Conservation (phyloP, 2,888 invertebrate genomes). For the Anarsia innoxiella region DNA sequence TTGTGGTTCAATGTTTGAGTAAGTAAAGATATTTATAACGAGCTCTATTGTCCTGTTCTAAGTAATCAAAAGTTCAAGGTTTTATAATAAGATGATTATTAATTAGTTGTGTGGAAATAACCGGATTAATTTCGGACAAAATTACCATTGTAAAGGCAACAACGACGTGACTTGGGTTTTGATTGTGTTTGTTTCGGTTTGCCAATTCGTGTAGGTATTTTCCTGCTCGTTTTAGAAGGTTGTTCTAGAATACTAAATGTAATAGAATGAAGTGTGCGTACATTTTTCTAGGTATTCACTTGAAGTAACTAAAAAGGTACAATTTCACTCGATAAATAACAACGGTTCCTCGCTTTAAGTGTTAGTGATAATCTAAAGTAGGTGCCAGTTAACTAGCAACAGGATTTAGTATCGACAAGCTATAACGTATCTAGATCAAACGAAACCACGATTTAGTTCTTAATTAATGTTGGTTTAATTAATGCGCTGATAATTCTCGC, state of each 20-base stretch:
- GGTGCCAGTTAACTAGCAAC: too few species aligned
- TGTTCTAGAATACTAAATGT: too few species aligned
- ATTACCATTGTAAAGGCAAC: constrained; percentile 46
- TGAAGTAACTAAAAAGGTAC: too few species aligned
- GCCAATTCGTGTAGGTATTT: not conserved
- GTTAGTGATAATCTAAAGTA: too few species aligned
- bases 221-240: not conserved
- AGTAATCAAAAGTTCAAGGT: constrained; percentile 69
- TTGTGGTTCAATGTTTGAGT: constrained; percentile 45
- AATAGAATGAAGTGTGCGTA: too few species aligned
- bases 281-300: too few species aligned
- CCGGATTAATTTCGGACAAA: constrained; percentile 46
- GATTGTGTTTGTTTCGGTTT: not conserved
- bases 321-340: too few species aligned
- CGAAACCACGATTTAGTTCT: constrained; percentile 1
- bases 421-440: not conserved
- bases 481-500: constrained; percentile 8
- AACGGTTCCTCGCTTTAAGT: too few species aligned
- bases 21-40: constrained; percentile 56
- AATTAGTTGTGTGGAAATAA: constrained; percentile 62
- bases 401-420: too few species aligned
- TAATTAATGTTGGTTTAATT: constrained; percentile 9
- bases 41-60: constrained; percentile 62
- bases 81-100: constrained; percentile 62
- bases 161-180: constrained; percentile 42